Evolutionary conservation across 2,888 invertebrate genomes (phyloP), one percentile per base, ranked within the genome.

Genomic region (Polydrusus cervinus): DNA sequence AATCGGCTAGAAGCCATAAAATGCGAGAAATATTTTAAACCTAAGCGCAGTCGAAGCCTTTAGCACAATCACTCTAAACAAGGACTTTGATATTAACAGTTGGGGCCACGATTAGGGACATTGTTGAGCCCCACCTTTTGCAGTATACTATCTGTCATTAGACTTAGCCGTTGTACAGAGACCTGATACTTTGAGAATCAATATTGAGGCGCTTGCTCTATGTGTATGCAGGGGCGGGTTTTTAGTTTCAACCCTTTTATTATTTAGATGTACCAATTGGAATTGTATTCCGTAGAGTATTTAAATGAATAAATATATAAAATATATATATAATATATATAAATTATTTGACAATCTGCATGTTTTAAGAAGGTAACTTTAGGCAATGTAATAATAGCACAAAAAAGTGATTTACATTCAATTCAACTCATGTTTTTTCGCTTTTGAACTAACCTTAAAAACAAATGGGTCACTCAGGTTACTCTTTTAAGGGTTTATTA

Each of bases 41-140:
- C 51, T 65, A 66, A 60, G 57, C 34, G 53, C 11, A 25, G 61
- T 70, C 57, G 8, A 45, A 25, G 64, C 25, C 14, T 40, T 47
- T 65, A 57, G 65, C 71, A 65, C 69, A 49, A 51, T 61, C 68
- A 61, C 69, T 69, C 18, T 65, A 69, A 16, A 49, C 34, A 34
- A 65, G 60, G 45, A 69, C 69, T 47, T 64, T 65, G 49, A 20
- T 55, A 34, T 62, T 51, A 69, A 34, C 51, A 55, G 60, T 69
- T 69, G 64, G 77, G 78, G 78, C 74, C 78, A 68, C 55, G 47
- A 73, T 34, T 65, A 66, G 62, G 75, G 70, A 79, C 81, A 80
- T 80, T 74, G 72, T 75, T 77, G 81, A 81, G 83, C 84, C 84
- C 84, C 84, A 84, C 84, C 84, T 85, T 83, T 79, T 80, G 80